Evolutionary conservation across 2,797 vertebrate genomes (phyloP), one percentile per base, ranked within the genome.

Genomic region (Eulemur coronatus): DNA sequence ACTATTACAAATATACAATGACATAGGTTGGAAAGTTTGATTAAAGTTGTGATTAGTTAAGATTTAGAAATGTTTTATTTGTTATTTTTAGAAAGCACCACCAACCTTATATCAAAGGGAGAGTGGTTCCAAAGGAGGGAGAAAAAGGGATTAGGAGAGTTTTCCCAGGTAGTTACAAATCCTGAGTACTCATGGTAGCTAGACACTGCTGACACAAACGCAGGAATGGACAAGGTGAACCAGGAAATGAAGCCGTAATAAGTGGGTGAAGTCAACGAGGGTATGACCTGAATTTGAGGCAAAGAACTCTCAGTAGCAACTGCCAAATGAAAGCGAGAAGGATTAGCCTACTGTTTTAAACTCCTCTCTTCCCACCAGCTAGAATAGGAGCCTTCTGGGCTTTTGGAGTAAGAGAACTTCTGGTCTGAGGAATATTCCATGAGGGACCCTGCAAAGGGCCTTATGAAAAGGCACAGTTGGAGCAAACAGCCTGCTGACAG

Each of bases 401-500:
- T 92, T 95, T 75, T 69, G 61, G 84, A 92, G n/a, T 63, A 75
- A 57, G 79, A 69, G 93, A 88, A 14, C 72, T 82, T 90, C 67
- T 63, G 80, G 84, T 97, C 95, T 97, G 89, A 95, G 91, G 57
- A 92, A 90, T 90, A 57, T 67, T 50, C 89, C 89, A 48, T 80
- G 78, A 96, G 89, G 79, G 96, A 90, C 63, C 84, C 84, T 48
- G 73, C 87, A 73, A 96, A 96, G 67, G 96, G 79, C 84, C 67
- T 88, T 92, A 93, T 90, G 89, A 96, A 96, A 97, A 97, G 86
- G 61, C 93, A 87, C 84, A 94, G 96, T 84, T 90, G 96, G 91
- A 94, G 73, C 67, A 90, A 96, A 89, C 73, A 97, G 63, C 95
- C 89, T 96, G 95, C 95, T 84, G 80, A 96, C 84, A 88, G 93